phyloP scores from a whole-genome alignment of 2,888 invertebrate genomes.

The Aphodius sticticus region DNA sequence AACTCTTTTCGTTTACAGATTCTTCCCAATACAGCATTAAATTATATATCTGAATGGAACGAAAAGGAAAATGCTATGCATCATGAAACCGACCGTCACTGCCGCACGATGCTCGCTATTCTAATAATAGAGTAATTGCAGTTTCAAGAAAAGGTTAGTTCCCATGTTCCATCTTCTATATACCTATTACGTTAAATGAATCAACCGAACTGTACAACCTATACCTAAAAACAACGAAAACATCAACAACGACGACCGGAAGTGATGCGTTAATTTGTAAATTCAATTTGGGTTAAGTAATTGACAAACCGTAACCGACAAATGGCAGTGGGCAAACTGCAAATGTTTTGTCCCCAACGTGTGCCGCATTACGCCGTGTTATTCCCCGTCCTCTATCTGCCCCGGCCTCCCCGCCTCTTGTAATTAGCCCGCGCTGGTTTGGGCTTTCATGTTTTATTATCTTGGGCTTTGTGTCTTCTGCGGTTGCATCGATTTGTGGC shows the following conservation, averaged over 20 bases:
- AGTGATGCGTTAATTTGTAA: conserved; percentile 11
- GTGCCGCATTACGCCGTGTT: conserved; percentile 18
- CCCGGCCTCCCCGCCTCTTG: conserved; percentile 32
- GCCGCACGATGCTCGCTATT: too few relatives aligned
- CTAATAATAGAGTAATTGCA: too few relatives aligned
- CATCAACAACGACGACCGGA: background rate
- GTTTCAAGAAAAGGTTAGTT: too few relatives aligned
- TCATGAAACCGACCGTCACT: too few relatives aligned
- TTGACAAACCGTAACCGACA: conserved; percentile 36
- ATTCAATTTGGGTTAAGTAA: conserved; percentile 35
- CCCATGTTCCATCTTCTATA: too few relatives aligned
- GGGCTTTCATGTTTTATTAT: conserved; percentile 36
- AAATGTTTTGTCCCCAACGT: conserved; percentile 31
- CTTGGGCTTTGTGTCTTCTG: conserved; percentile 26
- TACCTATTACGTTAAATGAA: too few relatives aligned
- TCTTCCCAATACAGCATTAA: too few relatives aligned
- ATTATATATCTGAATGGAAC: too few relatives aligned
- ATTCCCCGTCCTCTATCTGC: background rate
- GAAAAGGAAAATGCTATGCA: too few relatives aligned
- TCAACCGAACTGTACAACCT: too few relatives aligned
- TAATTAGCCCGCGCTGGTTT: conserved; percentile 35
- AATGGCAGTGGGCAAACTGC: conserved; percentile 37
- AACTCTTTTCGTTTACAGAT: too few relatives aligned
- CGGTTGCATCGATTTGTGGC: conserved; percentile 26
- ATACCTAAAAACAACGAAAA: background rate